A percentile compares a stretch with the other conserved stretches of the same genome.
Conservation (phyloP, 1,140 invertebrate species). For the Calephelis virginiensis region DNA sequence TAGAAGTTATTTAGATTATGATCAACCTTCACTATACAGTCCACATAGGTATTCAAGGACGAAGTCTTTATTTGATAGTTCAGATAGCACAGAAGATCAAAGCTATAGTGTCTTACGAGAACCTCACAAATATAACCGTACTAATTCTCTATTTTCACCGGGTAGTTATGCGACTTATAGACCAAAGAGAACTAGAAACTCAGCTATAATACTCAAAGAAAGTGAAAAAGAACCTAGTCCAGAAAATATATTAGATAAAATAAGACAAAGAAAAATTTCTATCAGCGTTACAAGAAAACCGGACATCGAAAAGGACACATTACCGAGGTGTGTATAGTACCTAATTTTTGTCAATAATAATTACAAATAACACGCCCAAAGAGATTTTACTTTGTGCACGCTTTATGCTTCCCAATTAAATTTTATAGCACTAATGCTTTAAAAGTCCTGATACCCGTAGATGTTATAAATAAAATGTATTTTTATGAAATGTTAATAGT, state of each 20-base stretch:
- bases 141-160: slow-evolving; percentile 70
- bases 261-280: slow-evolving; percentile 71
- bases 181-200: slow-evolving; percentile 69
- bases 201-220: slow-evolving; percentile 74
- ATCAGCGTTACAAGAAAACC: slow-evolving; percentile 71
- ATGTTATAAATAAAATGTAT: slow-evolving; percentile 24
- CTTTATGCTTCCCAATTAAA: slow-evolving; percentile 71
- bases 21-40: slow-evolving; percentile 59
- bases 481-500: not conserved
- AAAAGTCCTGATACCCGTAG: slow-evolving; percentile 32
- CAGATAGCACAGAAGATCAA: slow-evolving; percentile 49
- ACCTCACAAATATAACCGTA: slow-evolving; percentile 67
- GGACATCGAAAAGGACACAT: slow-evolving; percentile 59
- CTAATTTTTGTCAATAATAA: slow-evolving; percentile 62
- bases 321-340: slow-evolving; percentile 69
- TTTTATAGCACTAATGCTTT: slow-evolving; percentile 74
- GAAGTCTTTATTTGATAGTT: slow-evolving; percentile 68
- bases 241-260: slow-evolving; percentile 76
- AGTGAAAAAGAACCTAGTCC: slow-evolving; percentile 71
- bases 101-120: slow-evolving; percentile 49
- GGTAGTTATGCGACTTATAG: slow-evolving; percentile 75
- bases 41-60: slow-evolving; percentile 67
- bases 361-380: slow-evolving; percentile 66
- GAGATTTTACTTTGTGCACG: slow-evolving; percentile 73
- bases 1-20: slow-evolving; percentile 65